Base-by-base conservation (phyloP, 2,888 invertebrate species). In the Dryocosmus kuriphilus region DNA sequence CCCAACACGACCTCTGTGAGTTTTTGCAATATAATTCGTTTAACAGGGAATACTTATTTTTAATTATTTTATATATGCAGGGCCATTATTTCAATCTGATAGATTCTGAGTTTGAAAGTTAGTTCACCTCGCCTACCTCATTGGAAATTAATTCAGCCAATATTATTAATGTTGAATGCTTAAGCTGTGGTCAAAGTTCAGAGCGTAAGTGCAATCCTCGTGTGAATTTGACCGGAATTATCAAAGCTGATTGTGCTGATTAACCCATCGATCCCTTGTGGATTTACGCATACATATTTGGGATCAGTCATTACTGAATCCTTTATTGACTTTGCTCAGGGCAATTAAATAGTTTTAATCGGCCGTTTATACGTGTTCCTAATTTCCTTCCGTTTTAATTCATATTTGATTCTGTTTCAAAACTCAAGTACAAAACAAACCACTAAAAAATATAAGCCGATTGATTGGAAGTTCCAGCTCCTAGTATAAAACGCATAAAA, bases 201-300 rank as follows among this genome's bases (percentile, higher is more conserved):
- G 5, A 22, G 55, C n/a, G 24, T 27, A 24, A 57, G 57, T 24
- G n/a, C 51, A 24, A 27, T 57, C 9, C 16, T 24, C 24, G 14
- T 57, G 30, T 71, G n/a, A 7, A 65, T 46, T 51, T 51, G 16
- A 19, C 51, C 46, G 27, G 51, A 71, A 51, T 71, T 46, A 71
- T 30, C 51, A 71, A 51, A 51, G 71, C 24, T 27, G 14, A 35
- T 65, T 51, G n/a, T 51, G n/a, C 51, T 46, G 30, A 71, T 71
- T 71, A 71, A 51, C 19, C 51, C 46, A 71, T 27, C 27, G 27
- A 51, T 51, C 11, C 24, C 57, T 57, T 4, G n/a, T 24, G 8
- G 24, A 24, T 24, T 24, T 6, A 16, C 9, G 14, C 38, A 14
- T 14, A 41, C 16, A 16, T 57, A 57, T 27, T 22, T 24, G 24